These are phyloP conservation scores for Falco cherrug DNA, from an alignment of 2,797 vertebrate genomes.

Conservation along the genomic window DNA sequence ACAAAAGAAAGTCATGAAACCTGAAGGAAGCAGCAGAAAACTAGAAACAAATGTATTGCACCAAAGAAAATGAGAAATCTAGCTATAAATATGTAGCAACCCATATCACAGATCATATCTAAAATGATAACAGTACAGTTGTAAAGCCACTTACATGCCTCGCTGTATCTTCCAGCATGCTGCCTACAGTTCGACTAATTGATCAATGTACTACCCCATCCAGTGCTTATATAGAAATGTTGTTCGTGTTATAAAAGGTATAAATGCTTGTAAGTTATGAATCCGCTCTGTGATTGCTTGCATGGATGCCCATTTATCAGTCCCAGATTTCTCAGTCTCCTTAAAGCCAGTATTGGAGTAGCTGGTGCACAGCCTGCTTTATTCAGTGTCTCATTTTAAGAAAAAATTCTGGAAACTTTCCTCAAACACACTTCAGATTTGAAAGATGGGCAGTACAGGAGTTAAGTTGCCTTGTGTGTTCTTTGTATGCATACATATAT, in stretches of 20 bases:
- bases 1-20: constrained; percentile 15
- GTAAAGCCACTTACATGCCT: neutral
- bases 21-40: constrained; percentile 1
- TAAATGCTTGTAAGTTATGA: constrained; percentile 14
- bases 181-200: neutral
- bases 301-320: neutral
- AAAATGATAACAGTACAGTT: neutral
- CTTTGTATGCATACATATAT: neutral
- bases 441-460: neutral
- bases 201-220: neutral
- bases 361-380: neutral
- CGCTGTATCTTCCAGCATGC: fast-evolving
- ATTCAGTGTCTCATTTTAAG: neutral
- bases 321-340: neutral
- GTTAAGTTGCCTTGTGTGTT: neutral
- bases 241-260: neutral
- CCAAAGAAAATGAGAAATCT: constrained; percentile 13
- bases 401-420: neutral
- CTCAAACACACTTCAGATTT: neutral
- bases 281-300: neutral
- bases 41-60: constrained; percentile 6
- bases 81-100: neutral
- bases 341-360: neutral
- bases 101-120: neutral
- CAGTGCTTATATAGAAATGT: neutral